These are phyloP conservation scores for Loris lydekkerianus DNA, from an alignment of 2,797 vertebrate species.

Conservation along the genomic window DNA sequence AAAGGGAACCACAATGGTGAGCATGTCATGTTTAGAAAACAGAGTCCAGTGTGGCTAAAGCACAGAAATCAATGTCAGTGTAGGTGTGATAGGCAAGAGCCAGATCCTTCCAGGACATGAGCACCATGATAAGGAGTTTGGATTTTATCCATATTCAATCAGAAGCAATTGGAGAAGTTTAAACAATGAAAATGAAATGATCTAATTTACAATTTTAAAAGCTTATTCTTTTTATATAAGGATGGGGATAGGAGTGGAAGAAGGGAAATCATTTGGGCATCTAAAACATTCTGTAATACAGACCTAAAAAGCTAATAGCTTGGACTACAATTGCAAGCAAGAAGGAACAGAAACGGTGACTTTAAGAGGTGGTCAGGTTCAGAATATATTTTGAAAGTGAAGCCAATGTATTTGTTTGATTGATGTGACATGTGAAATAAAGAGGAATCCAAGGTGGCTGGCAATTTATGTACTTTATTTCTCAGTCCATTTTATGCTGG, in stretches of 20 bases:
- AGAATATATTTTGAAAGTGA: neutral
- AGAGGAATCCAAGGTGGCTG: neutral
- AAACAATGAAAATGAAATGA: neutral
- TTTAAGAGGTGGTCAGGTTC: neutral
- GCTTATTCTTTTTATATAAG: neutral
- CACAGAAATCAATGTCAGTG: neutral
- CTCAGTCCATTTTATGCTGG: neutral
- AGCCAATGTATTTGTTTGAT: neutral
- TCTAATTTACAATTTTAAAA: slow-evolving; percentile 35
- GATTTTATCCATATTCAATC: neutral
- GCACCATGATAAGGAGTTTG: neutral
- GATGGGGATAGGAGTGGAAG: neutral
- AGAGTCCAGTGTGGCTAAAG: neutral
- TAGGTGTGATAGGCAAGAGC: neutral
- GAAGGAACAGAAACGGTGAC: neutral
- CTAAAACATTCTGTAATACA: neutral
- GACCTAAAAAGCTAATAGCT: neutral
- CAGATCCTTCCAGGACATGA: neutral
- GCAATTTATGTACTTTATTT: neutral
- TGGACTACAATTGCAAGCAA: neutral
- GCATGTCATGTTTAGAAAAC: neutral
- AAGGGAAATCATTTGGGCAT: slow-evolving; percentile 41
- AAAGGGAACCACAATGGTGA: neutral
- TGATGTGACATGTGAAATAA: neutral
- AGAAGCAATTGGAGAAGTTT: neutral